Evolutionary conservation across 2,888 invertebrate genomes (phyloP), one percentile per base, ranked within the genome.

Genomic region (Coremacera marginata): DNA sequence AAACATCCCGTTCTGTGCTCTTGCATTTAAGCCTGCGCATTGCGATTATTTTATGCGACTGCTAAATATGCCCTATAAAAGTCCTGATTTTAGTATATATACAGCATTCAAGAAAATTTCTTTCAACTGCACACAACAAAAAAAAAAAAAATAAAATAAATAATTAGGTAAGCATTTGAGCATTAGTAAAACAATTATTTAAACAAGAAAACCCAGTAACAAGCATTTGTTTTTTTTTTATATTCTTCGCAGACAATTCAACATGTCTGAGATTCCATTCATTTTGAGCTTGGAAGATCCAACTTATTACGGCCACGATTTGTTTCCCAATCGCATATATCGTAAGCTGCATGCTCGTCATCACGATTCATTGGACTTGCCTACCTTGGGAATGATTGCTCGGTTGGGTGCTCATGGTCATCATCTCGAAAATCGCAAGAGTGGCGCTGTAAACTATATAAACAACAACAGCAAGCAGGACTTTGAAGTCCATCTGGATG

Each of bases 401-500:
- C 84, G 86, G 14, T 79, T 87, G 77, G 88, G 85, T 3, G 83
- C 86, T 3, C 87, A 86, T 80, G 84, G 84, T 5, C 84, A 86
- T 74, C 83, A 85, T 5, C 73, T 86, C 80, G 83, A 79, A 25
- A 81, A 78, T 22, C 82, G 79, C 22, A 83, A 85, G 60, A 82
- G 82, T 19, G 81, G 81, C 0, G 84, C 83, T 51, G 70, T 76
- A 2, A 60, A 79, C 0, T 44, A 62, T 3, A 44, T 25, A n/a
- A 78, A 71, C 0, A 81, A 80, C 52, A 82, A 90, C 31, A 92
- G 92, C 82, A 91, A 92, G 9, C 91, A 93, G 82, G 93, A 93
- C 76, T 94, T 93, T 80, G 92, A 93, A 89, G 92, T 93, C 0
- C 91, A 92, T 75, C 87, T 94, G 60, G 94, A 94, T 83, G 93